A percentile compares a stretch with the other conserved stretches of the same genome.
Conservation (phyloP, 2,797 vertebrate species). For the Crocodylus rhombifer region DNA sequence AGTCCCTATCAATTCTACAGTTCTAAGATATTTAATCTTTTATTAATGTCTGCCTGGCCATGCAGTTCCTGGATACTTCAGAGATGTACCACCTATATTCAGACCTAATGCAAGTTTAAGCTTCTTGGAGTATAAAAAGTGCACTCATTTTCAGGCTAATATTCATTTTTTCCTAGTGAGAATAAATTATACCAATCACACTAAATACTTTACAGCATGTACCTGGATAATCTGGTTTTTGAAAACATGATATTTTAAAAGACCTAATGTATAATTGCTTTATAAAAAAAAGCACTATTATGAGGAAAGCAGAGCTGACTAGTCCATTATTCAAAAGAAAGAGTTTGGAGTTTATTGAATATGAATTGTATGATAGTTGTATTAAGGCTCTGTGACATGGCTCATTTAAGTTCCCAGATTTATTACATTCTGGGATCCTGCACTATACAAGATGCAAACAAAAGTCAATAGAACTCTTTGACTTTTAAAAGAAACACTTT, state of each 20-base stretch:
- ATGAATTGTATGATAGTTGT: background rate
- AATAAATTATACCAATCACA: background rate
- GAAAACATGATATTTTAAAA: background rate
- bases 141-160: background rate
- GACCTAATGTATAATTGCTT: background rate
- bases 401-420: constrained; percentile 13
- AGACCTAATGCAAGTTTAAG: background rate
- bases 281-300: background rate
- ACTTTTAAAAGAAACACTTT: background rate
- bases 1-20: too few relatives aligned
- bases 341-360: constrained; percentile 34
- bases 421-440: background rate
- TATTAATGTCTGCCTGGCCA: fast-evolving
- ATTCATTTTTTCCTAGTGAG: background rate
- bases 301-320: background rate
- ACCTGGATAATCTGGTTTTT: background rate
- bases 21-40: too few relatives aligned
- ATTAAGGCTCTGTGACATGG: background rate
- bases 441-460: background rate
- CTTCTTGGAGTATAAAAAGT: background rate
- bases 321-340: constrained; percentile 1
- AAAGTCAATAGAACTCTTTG: background rate
- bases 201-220: background rate
- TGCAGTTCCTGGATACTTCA: fast-evolving
- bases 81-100: background rate